Conservation (phyloP, 2,888 invertebrate species). For the Ptilodon capucinus region DNA sequence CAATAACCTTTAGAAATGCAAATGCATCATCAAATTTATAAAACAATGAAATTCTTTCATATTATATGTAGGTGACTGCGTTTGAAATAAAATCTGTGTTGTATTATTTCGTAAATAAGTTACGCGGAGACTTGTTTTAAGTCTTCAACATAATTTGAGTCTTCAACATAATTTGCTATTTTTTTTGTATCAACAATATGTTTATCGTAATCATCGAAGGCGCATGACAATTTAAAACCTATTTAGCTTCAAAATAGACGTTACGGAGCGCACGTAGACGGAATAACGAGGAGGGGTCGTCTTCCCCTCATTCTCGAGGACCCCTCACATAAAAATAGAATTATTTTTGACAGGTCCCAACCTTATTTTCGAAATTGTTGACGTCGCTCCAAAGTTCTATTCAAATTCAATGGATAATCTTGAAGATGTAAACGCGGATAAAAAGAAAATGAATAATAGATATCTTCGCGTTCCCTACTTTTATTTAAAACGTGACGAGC, state of each 20-base stretch:
- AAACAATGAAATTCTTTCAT: slow-evolving; percentile 11
- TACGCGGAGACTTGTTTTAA: slow-evolving; percentile 20
- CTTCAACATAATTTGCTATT: slow-evolving; percentile 29
- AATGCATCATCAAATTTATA: slow-evolving; percentile 3
- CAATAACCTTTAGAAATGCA: neutral
- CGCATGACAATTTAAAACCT: slow-evolving; percentile 67
- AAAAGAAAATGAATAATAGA: neutral
- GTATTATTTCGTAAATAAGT: slow-evolving; percentile 22
- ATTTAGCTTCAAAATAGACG: slow-evolving; percentile 61
- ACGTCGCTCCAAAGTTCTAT: slow-evolving; percentile 33
- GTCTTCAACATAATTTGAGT: slow-evolving; percentile 12
- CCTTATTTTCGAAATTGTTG: slow-evolving; percentile 56
- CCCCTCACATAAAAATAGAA: slow-evolving; percentile 62
- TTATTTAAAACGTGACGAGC: neutral
- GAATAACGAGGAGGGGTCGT: slow-evolving; percentile 64
- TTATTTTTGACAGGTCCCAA: slow-evolving; percentile 62
- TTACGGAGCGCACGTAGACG: slow-evolving; percentile 53
- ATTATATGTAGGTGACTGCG: slow-evolving; percentile 1
- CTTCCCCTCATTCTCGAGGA: slow-evolving; percentile 44
- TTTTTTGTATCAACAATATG: slow-evolving; percentile 35
- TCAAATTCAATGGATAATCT: slow-evolving; percentile 35
- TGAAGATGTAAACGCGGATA: slow-evolving; percentile 19
- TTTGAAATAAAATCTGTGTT: slow-evolving; percentile 18
- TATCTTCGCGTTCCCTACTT: neutral
- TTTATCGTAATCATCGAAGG: slow-evolving; percentile 52